These are phyloP conservation scores for Cebus imitator DNA, from an alignment of 2,113 vertebrate genomes.

Conservation along the genomic window DNA sequence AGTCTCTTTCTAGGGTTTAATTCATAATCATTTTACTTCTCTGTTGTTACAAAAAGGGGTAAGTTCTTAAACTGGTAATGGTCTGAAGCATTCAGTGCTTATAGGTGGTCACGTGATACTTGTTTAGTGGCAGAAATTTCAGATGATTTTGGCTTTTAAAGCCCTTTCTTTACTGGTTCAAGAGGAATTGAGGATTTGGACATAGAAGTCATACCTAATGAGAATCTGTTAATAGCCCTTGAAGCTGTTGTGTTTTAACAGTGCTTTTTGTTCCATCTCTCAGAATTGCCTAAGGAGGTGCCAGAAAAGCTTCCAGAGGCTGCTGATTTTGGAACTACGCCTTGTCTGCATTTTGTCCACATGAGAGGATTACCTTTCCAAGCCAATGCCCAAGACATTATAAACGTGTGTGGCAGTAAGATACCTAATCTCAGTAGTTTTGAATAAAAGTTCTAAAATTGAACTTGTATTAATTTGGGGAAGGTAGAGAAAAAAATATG, in stretches of 20 bases:
- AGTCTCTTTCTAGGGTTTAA: neutral
- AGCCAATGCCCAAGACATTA: slow-evolving; percentile 88
- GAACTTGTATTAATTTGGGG: neutral
- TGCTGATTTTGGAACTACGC: slow-evolving; percentile 47
- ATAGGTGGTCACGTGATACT: neutral
- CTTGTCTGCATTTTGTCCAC: slow-evolving; percentile 84
- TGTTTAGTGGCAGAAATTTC: neutral
- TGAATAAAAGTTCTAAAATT: neutral
- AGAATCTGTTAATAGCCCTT: neutral
- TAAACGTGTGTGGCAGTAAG: slow-evolving; percentile 85
- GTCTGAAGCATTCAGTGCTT: neutral
- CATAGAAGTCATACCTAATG: neutral
- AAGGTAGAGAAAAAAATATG: neutral
- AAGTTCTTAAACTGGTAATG: neutral
- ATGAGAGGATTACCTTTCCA: slow-evolving; percentile 92
- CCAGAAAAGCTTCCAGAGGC: slow-evolving; percentile 57
- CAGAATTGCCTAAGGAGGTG: slow-evolving; percentile 75
- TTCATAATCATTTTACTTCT: neutral
- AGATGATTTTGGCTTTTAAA: neutral
- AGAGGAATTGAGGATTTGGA: slow-evolving; percentile 2
- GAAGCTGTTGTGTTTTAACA: neutral
- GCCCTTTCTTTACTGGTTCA: neutral
- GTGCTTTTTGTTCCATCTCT: neutral
- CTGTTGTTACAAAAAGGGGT: neutral
- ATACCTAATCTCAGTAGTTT: neutral